phyloP scores from a whole-genome alignment of 2,888 invertebrate species.

The Scrobipalpa atriplicella region DNA sequence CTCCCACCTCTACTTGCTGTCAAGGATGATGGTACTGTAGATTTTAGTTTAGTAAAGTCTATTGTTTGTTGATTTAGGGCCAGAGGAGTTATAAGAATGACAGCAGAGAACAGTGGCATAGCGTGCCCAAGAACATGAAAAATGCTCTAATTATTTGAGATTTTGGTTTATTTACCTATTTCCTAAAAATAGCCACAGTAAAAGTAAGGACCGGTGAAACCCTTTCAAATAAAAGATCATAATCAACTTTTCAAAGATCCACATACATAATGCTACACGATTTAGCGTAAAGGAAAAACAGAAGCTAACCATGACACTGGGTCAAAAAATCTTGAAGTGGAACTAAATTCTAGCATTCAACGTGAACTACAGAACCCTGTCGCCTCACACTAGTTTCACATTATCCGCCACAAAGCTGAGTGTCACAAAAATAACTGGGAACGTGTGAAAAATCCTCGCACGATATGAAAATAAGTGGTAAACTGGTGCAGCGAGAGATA shows the following conservation, averaged over 20 bases:
- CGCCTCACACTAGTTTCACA: slow-evolving; percentile 1
- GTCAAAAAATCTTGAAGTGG: background rate
- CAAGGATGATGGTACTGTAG: slow-evolving; percentile 46
- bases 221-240: background rate
- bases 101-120: too few relatives aligned
- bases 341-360: background rate
- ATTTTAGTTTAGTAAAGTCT: background rate
- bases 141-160: too few relatives aligned
- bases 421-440: slow-evolving; percentile 28
- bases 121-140: too few relatives aligned
- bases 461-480: slow-evolving; percentile 67
- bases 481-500: slow-evolving; percentile 58
- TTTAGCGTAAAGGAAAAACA: too few relatives aligned
- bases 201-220: background rate
- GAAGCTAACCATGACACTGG: too few relatives aligned
- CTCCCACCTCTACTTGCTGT: slow-evolving; percentile 66
- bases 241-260: too few relatives aligned
- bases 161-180: too few relatives aligned
- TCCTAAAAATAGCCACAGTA: too few relatives aligned
- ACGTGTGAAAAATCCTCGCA: slow-evolving; percentile 36
- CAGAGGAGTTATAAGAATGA: too few relatives aligned
- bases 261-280: too few relatives aligned
- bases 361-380: background rate
- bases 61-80: too few relatives aligned
- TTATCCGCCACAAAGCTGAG: slow-evolving; percentile 14